Evolutionary conservation across 92 coral and sea anemone species (phyloP).

Genomic region (Epizoanthus rinbou): DNA sequence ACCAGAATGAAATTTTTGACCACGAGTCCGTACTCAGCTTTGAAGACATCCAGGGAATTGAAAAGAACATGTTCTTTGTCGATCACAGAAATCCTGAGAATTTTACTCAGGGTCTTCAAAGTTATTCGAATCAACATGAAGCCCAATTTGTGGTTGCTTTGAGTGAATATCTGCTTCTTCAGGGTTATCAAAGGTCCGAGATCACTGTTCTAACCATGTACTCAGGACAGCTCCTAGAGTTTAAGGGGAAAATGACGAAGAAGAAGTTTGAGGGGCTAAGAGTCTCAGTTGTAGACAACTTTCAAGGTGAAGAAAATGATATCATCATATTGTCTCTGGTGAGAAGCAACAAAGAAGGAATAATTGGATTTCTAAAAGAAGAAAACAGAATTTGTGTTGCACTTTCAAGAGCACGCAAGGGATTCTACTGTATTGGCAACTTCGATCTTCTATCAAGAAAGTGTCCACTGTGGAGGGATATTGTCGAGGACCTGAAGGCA

Average conservation of each 20-base stretch:
- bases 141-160: slow-evolving; percentile 38
- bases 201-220: slow-evolving; percentile 49
- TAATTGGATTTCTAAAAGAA: slow-evolving; percentile 52
- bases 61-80: slow-evolving; percentile 21
- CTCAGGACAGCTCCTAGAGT: slow-evolving; percentile 36
- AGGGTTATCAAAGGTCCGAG: slow-evolving; percentile 30
- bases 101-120: slow-evolving; percentile 23
- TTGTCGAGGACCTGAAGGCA: slow-evolving; percentile 42
- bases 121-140: slow-evolving; percentile 43
- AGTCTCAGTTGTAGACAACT: slow-evolving; percentile 53
- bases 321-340: slow-evolving; percentile 55
- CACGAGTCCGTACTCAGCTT: slow-evolving; percentile 6
- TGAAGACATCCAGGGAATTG: slow-evolving; percentile 11
- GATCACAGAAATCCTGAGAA: slow-evolving; percentile 21
- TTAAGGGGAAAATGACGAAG: slow-evolving; percentile 32
- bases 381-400: slow-evolving; percentile 61
- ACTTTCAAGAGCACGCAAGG: slow-evolving; percentile 57
- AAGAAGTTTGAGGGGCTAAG: slow-evolving; percentile 41
- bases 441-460: slow-evolving; percentile 53
- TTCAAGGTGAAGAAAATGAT: slow-evolving; percentile 70
- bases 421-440: slow-evolving; percentile 56
- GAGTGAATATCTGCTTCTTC: slow-evolving; percentile 41
- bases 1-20: slow-evolving; percentile 40
- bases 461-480: slow-evolving; percentile 48
- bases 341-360: slow-evolving; percentile 46